Evolutionary conservation across 2,113 vertebrate species (phyloP).

Genomic region (Heterotilapia buettikoferi): DNA sequence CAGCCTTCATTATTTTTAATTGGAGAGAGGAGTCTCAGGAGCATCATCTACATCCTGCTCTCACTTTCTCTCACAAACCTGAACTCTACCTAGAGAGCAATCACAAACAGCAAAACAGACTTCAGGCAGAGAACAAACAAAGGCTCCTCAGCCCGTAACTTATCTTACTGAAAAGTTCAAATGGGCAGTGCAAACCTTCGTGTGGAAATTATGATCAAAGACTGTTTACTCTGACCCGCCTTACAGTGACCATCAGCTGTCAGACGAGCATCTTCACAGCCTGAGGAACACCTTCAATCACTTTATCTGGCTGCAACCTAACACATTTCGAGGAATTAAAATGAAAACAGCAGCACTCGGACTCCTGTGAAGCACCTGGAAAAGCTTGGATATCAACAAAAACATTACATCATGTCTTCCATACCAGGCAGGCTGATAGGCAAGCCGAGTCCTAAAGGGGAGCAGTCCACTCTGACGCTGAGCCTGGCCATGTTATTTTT

Average conservation of each 20-base stretch:
- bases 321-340: background rate
- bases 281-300: background rate
- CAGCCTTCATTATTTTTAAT: background rate
- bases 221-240: background rate
- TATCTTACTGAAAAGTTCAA: background rate
- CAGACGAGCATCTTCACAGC: background rate
- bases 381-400: background rate
- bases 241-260: background rate
- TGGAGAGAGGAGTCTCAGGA: background rate
- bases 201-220: background rate
- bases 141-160: background rate
- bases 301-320: background rate
- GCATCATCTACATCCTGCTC: background rate
- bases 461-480: conserved; percentile 57
- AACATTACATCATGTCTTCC: conserved; percentile 48
- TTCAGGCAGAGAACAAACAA: background rate
- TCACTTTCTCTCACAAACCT: background rate
- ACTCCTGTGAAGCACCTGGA: conserved; percentile 3
- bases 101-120: background rate
- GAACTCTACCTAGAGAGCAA: background rate
- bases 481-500: conserved; percentile 61
- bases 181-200: background rate
- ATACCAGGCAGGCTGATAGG: conserved; percentile 56
- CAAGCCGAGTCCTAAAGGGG: conserved; percentile 53
- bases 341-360: background rate